Base-by-base conservation (phyloP, 1,140 invertebrate genomes). In the Hypsibius dujardini region DNA sequence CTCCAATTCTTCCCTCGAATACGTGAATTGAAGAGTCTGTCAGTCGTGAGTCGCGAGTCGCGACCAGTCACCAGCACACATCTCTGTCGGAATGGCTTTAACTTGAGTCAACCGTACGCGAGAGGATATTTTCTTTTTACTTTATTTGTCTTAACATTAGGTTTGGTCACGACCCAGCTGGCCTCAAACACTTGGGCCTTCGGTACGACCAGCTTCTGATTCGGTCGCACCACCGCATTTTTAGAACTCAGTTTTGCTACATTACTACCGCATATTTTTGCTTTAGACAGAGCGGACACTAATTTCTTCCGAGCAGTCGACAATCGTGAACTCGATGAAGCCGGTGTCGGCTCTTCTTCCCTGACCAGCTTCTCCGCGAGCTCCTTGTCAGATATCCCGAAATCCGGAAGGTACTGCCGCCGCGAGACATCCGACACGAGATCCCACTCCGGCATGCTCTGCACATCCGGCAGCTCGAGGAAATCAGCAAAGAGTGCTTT, bases 141-240 rank as follows among this genome's bases (percentile, higher is more conserved):
- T 56, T 56, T 56, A 56, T 56, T 56, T 56, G 50, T 56, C n/a
- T n/a, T 56, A n/a, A n/a, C 50, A n/a, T 56, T 56, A n/a, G 50
- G 50, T 56, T 56, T 56, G n/a, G 7, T 56, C 7, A 56, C 50
- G n/a, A 56, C 50, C 50, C 50, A 56, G 50, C 50, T 56, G 50
- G 50, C 50, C n/a, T 56, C 50, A 12, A n/a, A 12, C 50, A 56
- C 50, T 56, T 56, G 50, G 50, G 50, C 7, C 50, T n/a, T 56
- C 50, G n/a, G 50, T 56, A 56, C n/a, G 7, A 56, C 50, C 50
- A 12, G n/a, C 50, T n/a, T 7, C 7, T 56, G n/a, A 56, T 56
- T 56, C n/a, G 7, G 7, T 56, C 50, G n/a, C 50, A n/a, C 7
- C n/a, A 12, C n/a, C 50, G 7, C 50, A 12, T 56, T 56, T 7